Base-by-base conservation (phyloP, 1,140 invertebrate species). In the Sminthurides bifidus region DNA sequence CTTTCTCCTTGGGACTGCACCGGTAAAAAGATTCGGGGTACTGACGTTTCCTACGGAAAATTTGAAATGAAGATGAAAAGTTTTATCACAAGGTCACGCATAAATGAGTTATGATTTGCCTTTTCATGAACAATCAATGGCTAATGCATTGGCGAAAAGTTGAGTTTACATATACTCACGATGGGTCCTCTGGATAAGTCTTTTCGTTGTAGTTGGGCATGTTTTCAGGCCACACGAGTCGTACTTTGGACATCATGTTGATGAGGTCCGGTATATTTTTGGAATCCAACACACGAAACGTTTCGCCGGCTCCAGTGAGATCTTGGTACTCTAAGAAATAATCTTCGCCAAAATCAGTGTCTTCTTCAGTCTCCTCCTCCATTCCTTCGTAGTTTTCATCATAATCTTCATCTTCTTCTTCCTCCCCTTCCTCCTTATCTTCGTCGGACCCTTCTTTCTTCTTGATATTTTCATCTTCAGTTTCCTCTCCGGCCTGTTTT, bases 11-110 rank as follows among this genome's bases (percentile, higher is more conserved):
- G 19, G 79, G 72, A 8, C 73, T 81, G 64, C 87, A 81, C 37
- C 75, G 79, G 54, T 78, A 79, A 68, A 90, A 91, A 40, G 76
- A 79, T 37, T 75, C 69, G 0, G 87, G 84, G 68, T 83, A 80
- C 8, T 50, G 51, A 3, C 17, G 1, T 4, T 51, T 43, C 10
- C 52, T 61, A 26, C 10, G 17, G 6, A 21, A 23, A 45, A 40
- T 21, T 21, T n/a, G n/a, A n/a, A n/a, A n/a, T n/a, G n/a, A n/a
- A n/a, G n/a, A n/a, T n/a, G n/a, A n/a, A n/a, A n/a, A n/a, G 21
- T 44, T 48, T 10, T 12, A 48, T 48, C 12, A 8, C 17, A 48
- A 14, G 10, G 17, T 8, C 12, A 8, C 12, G 10, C 8, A 26
- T 26, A 15, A 15, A 5, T 49, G 3, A 26, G 14, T 10, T 14